These are phyloP conservation scores for Cantharis rufa DNA, from an alignment of 2,888 invertebrate genomes.

Conservation along the genomic window DNA sequence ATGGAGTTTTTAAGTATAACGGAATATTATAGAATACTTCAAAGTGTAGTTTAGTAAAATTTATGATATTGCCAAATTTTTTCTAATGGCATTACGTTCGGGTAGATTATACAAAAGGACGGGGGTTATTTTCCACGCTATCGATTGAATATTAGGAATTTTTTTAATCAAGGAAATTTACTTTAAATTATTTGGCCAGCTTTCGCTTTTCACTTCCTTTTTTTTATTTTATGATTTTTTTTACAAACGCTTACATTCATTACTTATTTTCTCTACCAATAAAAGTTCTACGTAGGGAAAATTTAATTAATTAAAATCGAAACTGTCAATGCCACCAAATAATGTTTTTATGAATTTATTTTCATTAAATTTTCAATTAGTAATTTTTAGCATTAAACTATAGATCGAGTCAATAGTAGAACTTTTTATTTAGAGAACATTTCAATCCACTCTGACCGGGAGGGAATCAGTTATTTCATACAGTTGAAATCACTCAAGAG, in stretches of 20 bases:
- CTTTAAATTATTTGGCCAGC: neutral
- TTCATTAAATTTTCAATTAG: neutral
- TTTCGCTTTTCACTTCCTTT: neutral
- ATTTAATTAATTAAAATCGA: neutral
- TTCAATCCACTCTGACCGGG: too few relatives aligned
- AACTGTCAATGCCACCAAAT: neutral
- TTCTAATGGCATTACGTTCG: constrained; percentile 12
- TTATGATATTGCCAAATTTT: constrained; percentile 26
- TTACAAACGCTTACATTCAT: neutral
- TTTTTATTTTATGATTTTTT: neutral
- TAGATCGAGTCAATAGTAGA: neutral
- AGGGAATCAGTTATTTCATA: too few relatives aligned
- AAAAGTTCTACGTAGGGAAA: neutral
- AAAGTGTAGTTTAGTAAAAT: constrained; percentile 18
- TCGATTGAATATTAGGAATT: neutral
- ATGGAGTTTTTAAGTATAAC: constrained; percentile 11
- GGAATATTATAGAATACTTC: constrained; percentile 21
- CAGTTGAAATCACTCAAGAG: too few relatives aligned
- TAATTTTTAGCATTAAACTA: neutral
- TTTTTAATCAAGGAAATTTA: neutral
- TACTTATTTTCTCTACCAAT: neutral
- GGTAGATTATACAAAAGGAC: constrained; percentile 14
- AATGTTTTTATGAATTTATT: too few relatives aligned
- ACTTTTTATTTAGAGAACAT: too few relatives aligned
- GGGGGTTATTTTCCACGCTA: constrained; percentile 3